These are phyloP conservation scores for Platyscapa corneri DNA, from an alignment of 1,140 invertebrate genomes.

Conservation along the genomic window DNA sequence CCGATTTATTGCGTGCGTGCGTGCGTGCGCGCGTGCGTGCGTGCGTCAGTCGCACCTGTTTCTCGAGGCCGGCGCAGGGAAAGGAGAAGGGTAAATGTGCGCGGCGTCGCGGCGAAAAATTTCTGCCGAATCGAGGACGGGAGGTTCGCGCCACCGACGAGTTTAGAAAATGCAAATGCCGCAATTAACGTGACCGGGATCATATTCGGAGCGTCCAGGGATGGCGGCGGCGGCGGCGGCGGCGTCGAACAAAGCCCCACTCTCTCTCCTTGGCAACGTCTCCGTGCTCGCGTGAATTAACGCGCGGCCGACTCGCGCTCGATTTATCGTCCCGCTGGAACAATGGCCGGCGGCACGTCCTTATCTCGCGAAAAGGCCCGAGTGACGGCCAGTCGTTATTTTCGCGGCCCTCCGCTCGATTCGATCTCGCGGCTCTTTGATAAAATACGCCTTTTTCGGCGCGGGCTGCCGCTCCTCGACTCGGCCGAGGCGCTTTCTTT, in stretches of 20 bases:
- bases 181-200: no score
- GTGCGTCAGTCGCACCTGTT: slow-evolving; percentile 1
- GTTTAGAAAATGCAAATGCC: no score
- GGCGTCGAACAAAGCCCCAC: background rate
- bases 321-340: slow-evolving; percentile 17
- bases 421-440: background rate
- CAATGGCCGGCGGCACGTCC: background rate
- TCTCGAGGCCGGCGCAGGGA: background rate
- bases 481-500: no score
- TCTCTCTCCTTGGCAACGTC: background rate
- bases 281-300: background rate
- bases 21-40: no score
- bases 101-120: background rate
- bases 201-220: no score
- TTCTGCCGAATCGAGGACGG: background rate
- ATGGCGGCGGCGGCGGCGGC: no score
- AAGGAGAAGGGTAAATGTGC: background rate
- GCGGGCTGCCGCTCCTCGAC: background rate
- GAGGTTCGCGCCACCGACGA: no score
- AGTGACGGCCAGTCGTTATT: background rate
- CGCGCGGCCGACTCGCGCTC: background rate
- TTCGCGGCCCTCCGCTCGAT: background rate
- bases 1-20: background rate
- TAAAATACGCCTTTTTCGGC: background rate
- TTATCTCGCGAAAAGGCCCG: background rate